Conservation (phyloP, 2,113 vertebrate species). For the Ramphastos sulfuratus region DNA sequence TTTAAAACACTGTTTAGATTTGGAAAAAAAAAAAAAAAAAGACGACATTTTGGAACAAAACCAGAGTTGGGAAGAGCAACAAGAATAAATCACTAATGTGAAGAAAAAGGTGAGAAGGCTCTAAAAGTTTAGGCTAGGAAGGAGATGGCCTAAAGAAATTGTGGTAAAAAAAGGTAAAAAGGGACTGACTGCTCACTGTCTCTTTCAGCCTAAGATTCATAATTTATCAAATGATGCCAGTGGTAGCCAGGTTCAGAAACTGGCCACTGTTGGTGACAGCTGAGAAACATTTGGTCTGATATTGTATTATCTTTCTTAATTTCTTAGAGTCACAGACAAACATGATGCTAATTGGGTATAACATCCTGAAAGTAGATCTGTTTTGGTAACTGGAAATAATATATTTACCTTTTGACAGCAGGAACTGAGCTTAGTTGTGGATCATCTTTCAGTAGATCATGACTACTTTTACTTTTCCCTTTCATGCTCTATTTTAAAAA, state of each 20-base stretch:
- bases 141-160: neutral
- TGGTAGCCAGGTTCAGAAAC: neutral
- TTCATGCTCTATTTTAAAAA: conserved; percentile 85
- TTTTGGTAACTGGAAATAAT: neutral
- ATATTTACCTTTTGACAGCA: conserved; percentile 85
- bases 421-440: conserved; percentile 93
- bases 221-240: neutral
- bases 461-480: conserved; percentile 98
- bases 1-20: neutral
- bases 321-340: neutral
- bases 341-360: neutral
- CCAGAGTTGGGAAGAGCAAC: neutral
- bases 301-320: neutral
- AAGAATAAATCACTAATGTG: neutral
- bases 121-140: neutral
- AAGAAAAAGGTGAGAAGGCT: neutral
- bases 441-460: conserved; percentile 95
- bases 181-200: neutral
- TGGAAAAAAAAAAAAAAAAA: neutral
- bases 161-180: neutral
- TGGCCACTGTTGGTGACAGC: neutral
- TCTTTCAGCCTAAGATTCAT: neutral
- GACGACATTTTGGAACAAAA: neutral
- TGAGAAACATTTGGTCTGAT: neutral
- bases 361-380: neutral